Conservation (phyloP, 2,888 invertebrate genomes). For the Tanypteryx hageni region DNA sequence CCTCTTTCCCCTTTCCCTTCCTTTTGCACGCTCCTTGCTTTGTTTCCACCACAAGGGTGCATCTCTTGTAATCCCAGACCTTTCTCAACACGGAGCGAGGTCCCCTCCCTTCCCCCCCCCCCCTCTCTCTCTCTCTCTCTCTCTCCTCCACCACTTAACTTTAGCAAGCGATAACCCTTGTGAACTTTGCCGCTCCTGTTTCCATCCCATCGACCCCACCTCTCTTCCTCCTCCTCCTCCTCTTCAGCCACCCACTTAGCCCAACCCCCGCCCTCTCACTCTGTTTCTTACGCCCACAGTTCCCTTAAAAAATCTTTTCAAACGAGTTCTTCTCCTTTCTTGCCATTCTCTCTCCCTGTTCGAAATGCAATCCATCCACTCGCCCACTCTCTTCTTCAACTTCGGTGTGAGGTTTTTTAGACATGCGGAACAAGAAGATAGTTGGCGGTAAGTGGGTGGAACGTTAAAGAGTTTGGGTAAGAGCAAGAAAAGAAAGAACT, state of each 20-base stretch:
- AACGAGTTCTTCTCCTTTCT: background rate
- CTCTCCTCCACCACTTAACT: background rate
- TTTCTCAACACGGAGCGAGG: background rate
- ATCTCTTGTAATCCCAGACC: background rate
- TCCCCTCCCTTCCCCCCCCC: background rate
- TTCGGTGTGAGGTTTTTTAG: background rate
- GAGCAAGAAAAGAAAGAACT: background rate
- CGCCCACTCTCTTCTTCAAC: background rate
- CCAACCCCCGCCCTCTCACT: background rate
- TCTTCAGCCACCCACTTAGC: background rate
- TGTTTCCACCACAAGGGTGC: background rate
- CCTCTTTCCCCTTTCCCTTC: background rate
- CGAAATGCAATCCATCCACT: background rate
- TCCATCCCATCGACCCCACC: background rate
- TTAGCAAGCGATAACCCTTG: constrained; percentile 24
- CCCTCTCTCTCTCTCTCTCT: background rate
- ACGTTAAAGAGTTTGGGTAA: background rate
- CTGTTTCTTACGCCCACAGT: background rate
- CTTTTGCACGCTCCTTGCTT: background rate
- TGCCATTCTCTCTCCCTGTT: background rate
- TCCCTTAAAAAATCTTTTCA: background rate
- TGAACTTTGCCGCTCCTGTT: background rate
- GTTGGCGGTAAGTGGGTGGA: background rate
- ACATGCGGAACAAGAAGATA: background rate
- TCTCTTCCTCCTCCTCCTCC: background rate